Conservation (phyloP, 2,113 vertebrate species). For the Halichoeres trimaculatus region DNA sequence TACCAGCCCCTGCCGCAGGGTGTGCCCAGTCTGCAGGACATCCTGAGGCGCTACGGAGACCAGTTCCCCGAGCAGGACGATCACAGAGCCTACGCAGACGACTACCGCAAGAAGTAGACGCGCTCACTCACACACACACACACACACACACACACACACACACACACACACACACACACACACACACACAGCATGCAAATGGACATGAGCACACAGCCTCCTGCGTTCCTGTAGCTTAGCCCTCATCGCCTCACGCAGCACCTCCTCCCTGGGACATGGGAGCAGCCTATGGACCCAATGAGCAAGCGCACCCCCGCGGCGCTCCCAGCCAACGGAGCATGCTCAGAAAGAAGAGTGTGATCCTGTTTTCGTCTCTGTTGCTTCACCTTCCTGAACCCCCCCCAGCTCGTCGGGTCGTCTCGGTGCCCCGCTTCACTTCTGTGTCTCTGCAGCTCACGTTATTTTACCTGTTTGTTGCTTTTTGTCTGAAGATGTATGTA, state of each 20-base stretch:
- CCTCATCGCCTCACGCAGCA: slow-evolving; percentile 25
- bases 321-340: slow-evolving; percentile 34
- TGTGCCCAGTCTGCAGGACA: slow-evolving; percentile 79
- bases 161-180: slow-evolving; percentile 1
- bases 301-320: slow-evolving; percentile 38
- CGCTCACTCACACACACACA: slow-evolving; percentile 14
- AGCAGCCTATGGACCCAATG: slow-evolving; percentile 62
- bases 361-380: slow-evolving; percentile 22
- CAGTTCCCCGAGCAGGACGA: slow-evolving; percentile 77
- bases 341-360: slow-evolving; percentile 22
- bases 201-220: slow-evolving; percentile 64
- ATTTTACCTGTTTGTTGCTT: slow-evolving; percentile 53
- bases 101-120: slow-evolving; percentile 82
- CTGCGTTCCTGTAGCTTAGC: slow-evolving; percentile 40
- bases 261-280: slow-evolving; percentile 50
- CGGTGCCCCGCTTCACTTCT: slow-evolving; percentile 52
- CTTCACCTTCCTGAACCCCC: slow-evolving; percentile 28
- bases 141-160: too few species aligned
- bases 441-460: slow-evolving; percentile 41
- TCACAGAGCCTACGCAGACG: slow-evolving; percentile 77
- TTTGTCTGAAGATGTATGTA: slow-evolving; percentile 65
- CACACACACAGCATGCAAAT: slow-evolving; percentile 12
- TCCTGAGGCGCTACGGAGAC: slow-evolving; percentile 78
- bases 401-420: slow-evolving; percentile 61
- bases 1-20: slow-evolving; percentile 70